Base-by-base conservation (phyloP, 2,888 invertebrate species). In the Tetragonula carbonaria region DNA sequence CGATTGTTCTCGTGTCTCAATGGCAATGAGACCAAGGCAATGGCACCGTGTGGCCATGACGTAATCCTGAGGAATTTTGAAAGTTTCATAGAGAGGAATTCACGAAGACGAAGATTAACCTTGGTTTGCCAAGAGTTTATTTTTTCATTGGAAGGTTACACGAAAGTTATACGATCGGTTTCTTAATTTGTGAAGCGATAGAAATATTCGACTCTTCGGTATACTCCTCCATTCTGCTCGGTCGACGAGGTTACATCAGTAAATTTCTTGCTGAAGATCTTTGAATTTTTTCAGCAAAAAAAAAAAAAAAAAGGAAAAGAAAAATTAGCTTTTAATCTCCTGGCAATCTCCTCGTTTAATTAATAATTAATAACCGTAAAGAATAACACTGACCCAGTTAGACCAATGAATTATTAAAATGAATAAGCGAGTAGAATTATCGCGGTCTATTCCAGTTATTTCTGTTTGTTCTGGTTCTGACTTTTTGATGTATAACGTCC, bases 1-100 rank as follows among this genome's bases (percentile, higher is more conserved):
- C 33, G 63, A 59, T 71, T 65, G 59, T 70, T 75, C 66, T 65
- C 68, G 74, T 76, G 63, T 66, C 65, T 68, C 80, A 66, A 84
- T 70, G 78, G 80, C 62, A 86, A 73, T 67, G 63, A 45, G 53
- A 63, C 63, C 74, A 53, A 55, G 70, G 38, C 45, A 45, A 45
- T 45, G 45, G 45, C 8, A 45, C 45, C 8, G 8, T 45, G 8
- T 11, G 53, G 33, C 59, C 51, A 45, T 89, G 89, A 87, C 75
- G 87, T 76, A 88, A 88, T 57, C 66, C 16, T 6, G 28, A 78
- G 78, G 82, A 89, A 88, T 88, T 89, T 88, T 78, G 88, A 89
- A 88, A 89, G 87, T 89, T 83, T 81, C 51, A 74, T 74, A 78
- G 80, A 80, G 79, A 67, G 70, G 85, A 85, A 87, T 86, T 87